Conservation (phyloP, 2,797 vertebrate species). For the Naso thynnoides region DNA sequence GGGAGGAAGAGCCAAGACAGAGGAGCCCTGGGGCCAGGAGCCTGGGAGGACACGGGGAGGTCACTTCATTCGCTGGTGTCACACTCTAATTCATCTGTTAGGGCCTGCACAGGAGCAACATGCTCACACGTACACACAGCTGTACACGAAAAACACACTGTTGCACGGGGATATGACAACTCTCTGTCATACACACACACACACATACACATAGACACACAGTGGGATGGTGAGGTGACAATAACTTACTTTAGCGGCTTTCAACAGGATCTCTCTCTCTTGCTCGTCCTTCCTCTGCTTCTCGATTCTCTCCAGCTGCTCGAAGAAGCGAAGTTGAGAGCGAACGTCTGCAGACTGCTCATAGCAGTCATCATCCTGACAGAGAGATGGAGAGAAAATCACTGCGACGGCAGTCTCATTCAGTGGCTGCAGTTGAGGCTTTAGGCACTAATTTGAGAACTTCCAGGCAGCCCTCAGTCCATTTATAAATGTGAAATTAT, state of each 20-base stretch:
- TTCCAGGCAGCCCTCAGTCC: not conserved
- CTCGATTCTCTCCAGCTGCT: constrained; percentile 91
- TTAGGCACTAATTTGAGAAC: not conserved
- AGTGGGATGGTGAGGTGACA: constrained; percentile 35
- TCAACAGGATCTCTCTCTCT: constrained; percentile 91
- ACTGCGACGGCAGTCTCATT: constrained; percentile 21
- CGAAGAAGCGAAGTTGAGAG: constrained; percentile 91
- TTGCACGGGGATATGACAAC: constrained; percentile 43
- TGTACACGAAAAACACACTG: constrained; percentile 50
- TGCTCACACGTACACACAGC: constrained; percentile 41
- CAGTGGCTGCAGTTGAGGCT: not conserved
- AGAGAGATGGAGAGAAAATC: constrained; percentile 46
- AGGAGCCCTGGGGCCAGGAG: constrained; percentile 71
- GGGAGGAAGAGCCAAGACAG: constrained; percentile 74
- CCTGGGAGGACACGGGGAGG: constrained; percentile 76
- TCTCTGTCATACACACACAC: constrained; percentile 20
- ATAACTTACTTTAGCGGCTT: constrained; percentile 89
- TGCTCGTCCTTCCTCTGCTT: constrained; percentile 93
- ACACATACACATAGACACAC: constrained; percentile 26
- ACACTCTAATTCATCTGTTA: constrained; percentile 80
- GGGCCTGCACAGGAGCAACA: constrained; percentile 55
- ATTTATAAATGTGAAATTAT: not conserved
- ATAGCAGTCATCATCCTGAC: constrained; percentile 88
- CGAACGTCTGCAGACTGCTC: constrained; percentile 90
- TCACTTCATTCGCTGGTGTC: constrained; percentile 78